Conservation (phyloP, 1,140 invertebrate genomes). For the Heliconius hermathena region DNA sequence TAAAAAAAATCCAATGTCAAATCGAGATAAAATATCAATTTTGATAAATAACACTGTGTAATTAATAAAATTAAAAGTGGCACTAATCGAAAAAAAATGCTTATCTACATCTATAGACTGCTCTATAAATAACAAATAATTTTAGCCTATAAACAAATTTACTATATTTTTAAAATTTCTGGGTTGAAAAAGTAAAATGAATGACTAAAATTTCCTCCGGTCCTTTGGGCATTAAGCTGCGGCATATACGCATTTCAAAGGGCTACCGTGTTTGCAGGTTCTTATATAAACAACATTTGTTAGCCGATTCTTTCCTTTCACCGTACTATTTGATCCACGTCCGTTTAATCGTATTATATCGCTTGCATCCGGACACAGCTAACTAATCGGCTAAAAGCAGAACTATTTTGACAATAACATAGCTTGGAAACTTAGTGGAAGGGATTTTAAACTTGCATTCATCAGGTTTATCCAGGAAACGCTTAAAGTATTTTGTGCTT, state of each 20-base stretch:
- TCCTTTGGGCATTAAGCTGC: slow-evolving; percentile 62
- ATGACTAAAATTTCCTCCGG: slow-evolving; percentile 60
- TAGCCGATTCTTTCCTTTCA: slow-evolving; percentile 35
- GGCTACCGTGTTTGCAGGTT: slow-evolving; percentile 56
- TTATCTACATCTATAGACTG: neutral
- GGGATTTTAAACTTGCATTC: neutral
- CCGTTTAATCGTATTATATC: slow-evolving; percentile 58
- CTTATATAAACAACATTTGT: slow-evolving; percentile 67
- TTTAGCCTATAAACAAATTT: neutral
- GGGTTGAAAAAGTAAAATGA: slow-evolving; percentile 30
- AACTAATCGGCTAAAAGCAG: slow-evolving; percentile 31
- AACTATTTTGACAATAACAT: slow-evolving; percentile 31
- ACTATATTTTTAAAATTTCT: neutral
- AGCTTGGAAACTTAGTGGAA: neutral
- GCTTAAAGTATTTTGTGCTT: neutral
- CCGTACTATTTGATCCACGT: slow-evolving; percentile 53
- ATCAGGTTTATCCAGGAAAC: slow-evolving; percentile 15
- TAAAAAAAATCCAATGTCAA: no score
- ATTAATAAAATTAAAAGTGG: neutral
- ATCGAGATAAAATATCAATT: neutral
- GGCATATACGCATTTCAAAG: slow-evolving; percentile 61
- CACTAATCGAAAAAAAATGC: neutral
- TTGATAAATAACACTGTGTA: no score
- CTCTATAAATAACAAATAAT: neutral
- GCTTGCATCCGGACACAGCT: slow-evolving; percentile 51